Base-by-base conservation (phyloP, 2,888 invertebrate genomes). In the Aphidoletes aphidimyza region DNA sequence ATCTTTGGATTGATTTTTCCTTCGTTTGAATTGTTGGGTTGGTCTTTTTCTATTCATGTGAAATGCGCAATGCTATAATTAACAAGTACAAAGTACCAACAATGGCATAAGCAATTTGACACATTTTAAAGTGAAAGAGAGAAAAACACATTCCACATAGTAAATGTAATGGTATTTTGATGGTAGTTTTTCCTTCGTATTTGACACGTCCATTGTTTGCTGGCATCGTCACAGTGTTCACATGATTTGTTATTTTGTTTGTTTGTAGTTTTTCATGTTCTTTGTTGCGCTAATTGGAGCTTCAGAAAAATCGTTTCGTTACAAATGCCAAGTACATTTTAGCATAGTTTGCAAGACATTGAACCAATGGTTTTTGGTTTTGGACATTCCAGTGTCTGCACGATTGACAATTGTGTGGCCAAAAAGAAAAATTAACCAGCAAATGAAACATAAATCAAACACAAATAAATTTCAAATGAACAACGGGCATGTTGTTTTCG, bases 141-240 rank as follows among this genome's bases (percentile, higher is more conserved):
- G 14, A 42, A 42, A 42, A 42, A 6, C 6, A 42, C 42, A 42
- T 9, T 26, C 54, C 26, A 54, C n/a, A 54, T 22, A 26, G 54
- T 54, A 22, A 22, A 54, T 54, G 54, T 26, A 26, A 19, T 54
- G 11, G 17, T 19, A 54, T 54, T 19, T 54, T 54, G 54, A 54
- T 54, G 22, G 49, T n/a, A n/a, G 42, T 11, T 54, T 54, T 54
- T 54, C 19, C 54, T 26, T 54, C 26, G 22, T 54, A 22, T 54
- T 54, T 49, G 26, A 26, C 54, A 54, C 69, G 69, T 69, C 34
- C 34, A 69, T 69, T 69, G 69, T 30, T 69, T 30, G 69, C 30
- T 69, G 30, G 30, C n/a, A 69, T 69, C 69, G 30, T 69, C 30
- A 42, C 14, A 30, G 30, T n/a, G 30, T 69, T 69, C 11, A 14